Base-by-base conservation (phyloP, 1,140 invertebrate species). In the Drosophila chauvacae region DNA sequence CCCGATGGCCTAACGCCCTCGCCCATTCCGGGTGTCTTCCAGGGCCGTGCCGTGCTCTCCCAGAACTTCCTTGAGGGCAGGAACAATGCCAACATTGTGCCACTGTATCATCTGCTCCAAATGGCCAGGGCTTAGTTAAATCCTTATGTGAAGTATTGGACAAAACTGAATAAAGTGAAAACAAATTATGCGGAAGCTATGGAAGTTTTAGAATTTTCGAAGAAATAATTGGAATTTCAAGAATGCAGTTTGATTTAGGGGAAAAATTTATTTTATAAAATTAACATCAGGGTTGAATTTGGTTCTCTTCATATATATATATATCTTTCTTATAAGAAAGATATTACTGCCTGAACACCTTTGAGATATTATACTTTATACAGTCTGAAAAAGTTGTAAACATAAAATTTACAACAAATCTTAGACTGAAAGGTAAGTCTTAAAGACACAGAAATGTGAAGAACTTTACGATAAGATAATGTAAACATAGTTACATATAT, bases 101-200 rank as follows among this genome's bases (percentile, higher is more conserved):
- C 84, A 7, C 69, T 90, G 26, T 88, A 85, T 56, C 84, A 88
- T 44, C 85, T 87, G 2, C 61, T 87, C 13, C 87, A 87, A 39
- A 71, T 87, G 61, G 68, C 80, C 42, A 69, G 77, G 20, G 23
- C 74, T 20, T 88, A 68, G n/a, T 7, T 37, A 4, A 44, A 37
- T 30, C 14, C 23, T 26, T 11, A 33, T 23, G 23, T 57, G 6
- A 57, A 26, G 14, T 4, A 58, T 58, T 30, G 56, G n/a, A 60
- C 23, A 10, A 42, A 66, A 70, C 33, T 55, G 11, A 70, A 69
- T 68, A 45, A 68, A 68, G n/a, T 33, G 0, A 18, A 30, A 13
- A 7, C 5, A n/a, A 26, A 55, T n/a, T n/a, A n/a, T 5, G 5
- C n/a, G 30, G 20, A 35, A 51, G 3, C 9, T 16, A 44, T 65